Evolutionary conservation across 2,888 invertebrate genomes (phyloP).

Genomic region (Lithophane leautieri): DNA sequence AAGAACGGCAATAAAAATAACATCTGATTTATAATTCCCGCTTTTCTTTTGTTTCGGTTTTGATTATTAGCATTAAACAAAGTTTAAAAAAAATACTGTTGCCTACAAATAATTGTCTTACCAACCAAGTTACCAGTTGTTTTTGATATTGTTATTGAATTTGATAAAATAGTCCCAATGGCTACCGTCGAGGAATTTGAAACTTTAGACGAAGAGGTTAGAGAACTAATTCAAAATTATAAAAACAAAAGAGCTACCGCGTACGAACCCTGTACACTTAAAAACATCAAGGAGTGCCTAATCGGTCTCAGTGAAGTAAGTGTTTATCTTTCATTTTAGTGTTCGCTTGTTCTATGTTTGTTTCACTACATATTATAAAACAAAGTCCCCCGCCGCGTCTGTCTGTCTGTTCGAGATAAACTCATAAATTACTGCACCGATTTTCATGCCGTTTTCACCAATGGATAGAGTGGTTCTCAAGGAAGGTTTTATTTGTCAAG

Average conservation of each 20-base stretch:
- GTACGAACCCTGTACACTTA: conserved; percentile 84
- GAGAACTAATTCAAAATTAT: conserved; percentile 84
- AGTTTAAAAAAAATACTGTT: conserved; percentile 15
- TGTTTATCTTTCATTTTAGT: conserved; percentile 13
- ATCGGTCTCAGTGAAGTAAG: conserved; percentile 84
- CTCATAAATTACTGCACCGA: too few relatives aligned
- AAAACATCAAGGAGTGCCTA: conserved; percentile 84
- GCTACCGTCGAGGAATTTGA: conserved; percentile 70
- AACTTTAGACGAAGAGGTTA: conserved; percentile 85
- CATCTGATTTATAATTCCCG: conserved; percentile 40
- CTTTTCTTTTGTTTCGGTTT: conserved; percentile 36
- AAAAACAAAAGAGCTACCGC: conserved; percentile 83
- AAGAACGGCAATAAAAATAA: neutral
- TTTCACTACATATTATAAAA: too few relatives aligned
- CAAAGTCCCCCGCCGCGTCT: too few relatives aligned
- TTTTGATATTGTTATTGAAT: neutral
- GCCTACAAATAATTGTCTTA: neutral
- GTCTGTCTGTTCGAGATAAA: too few relatives aligned
- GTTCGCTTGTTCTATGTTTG: neutral
- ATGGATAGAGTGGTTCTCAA: too few relatives aligned
- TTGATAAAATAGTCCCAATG: conserved; percentile 53
- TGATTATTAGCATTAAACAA: neutral
- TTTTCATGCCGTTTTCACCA: too few relatives aligned
- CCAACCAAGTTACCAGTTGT: neutral
- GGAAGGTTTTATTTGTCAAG: too few relatives aligned